Conservation (phyloP, 2,113 vertebrate genomes). For the Gallinago undulata region DNA sequence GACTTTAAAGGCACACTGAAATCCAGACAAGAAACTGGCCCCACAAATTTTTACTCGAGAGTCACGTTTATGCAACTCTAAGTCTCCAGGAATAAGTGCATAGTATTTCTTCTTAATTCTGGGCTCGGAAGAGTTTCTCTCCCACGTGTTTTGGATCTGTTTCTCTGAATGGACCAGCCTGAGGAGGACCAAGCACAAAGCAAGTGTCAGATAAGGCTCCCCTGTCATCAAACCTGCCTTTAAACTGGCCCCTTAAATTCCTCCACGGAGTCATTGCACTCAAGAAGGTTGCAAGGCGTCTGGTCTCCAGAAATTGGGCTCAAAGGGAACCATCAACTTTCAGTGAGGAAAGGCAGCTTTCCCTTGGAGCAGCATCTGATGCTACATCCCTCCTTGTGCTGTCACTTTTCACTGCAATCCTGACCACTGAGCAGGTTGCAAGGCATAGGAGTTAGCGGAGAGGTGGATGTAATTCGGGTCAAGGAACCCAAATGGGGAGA, state of each 20-base stretch:
- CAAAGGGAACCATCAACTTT: neutral
- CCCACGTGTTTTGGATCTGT: neutral
- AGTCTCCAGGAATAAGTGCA: neutral
- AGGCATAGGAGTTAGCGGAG: neutral
- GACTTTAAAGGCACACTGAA: neutral
- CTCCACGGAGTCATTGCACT: rapidly evolving
- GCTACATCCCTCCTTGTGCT: neutral
- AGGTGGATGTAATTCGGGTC: neutral
- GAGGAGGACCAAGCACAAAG: neutral
- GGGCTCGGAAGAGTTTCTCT: neutral
- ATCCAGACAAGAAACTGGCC: neutral
- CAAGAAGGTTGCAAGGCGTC: neutral
- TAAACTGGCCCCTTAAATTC: neutral
- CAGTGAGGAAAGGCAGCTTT: neutral
- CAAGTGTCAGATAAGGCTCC: neutral
- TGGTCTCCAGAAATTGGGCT: neutral
- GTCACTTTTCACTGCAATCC: neutral
- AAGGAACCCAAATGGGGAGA: neutral
- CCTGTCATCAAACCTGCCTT: neutral
- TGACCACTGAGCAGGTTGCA: neutral
- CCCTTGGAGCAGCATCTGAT: neutral
- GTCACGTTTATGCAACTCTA: neutral
- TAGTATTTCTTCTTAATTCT: neutral
- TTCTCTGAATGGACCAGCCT: neutral
- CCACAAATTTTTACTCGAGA: neutral